Evolutionary conservation across 2,113 vertebrate species (phyloP).

Genomic region (Antigone vipio): DNA sequence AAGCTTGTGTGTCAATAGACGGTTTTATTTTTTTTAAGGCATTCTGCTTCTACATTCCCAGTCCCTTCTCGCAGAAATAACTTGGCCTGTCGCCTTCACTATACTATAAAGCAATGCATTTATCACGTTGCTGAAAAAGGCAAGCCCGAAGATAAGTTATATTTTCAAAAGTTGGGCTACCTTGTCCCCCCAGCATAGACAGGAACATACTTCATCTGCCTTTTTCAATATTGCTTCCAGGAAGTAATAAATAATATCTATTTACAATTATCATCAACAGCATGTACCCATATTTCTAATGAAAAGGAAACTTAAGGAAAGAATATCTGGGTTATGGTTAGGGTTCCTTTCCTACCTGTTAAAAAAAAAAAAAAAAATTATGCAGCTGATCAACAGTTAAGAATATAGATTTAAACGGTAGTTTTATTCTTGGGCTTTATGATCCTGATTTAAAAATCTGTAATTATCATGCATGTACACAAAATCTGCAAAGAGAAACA

Average conservation of each 20-base stretch:
- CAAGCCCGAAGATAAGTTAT: constrained; percentile 20
- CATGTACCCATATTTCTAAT: background rate
- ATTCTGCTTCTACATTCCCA: constrained; percentile 52
- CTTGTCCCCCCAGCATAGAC: background rate
- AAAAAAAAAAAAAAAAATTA: fast-evolving
- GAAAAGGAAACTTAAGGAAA: background rate
- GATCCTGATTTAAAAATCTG: background rate
- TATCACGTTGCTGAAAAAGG: constrained; percentile 56
- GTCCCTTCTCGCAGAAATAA: constrained; percentile 39
- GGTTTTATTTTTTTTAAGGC: constrained; percentile 58
- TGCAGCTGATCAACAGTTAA: background rate
- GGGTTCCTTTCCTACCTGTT: background rate
- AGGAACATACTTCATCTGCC: background rate
- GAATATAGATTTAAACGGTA: background rate
- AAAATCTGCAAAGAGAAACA: background rate
- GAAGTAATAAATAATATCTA: background rate
- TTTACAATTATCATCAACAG: constrained; percentile 14
- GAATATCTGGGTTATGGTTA: background rate
- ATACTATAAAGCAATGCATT: constrained; percentile 48
- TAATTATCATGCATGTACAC: background rate
- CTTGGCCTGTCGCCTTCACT: constrained; percentile 41
- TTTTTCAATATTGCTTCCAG: background rate
- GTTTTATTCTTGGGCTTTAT: background rate
- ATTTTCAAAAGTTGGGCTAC: constrained; percentile 30
- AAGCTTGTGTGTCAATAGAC: constrained; percentile 68